These are phyloP conservation scores for Coecobrya sp. DNA, from an alignment of 2,888 invertebrate genomes.

Conservation along the genomic window DNA sequence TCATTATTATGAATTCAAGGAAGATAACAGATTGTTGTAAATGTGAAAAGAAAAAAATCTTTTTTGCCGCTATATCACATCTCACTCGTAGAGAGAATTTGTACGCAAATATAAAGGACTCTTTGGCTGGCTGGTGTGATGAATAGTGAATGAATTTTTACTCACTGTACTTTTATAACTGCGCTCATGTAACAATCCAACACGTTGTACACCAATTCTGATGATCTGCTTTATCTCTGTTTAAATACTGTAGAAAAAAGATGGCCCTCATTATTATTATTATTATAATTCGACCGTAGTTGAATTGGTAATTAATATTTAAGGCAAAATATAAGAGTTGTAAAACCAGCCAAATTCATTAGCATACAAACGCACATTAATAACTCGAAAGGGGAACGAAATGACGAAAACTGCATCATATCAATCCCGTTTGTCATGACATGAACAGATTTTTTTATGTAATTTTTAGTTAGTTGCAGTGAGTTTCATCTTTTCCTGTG, in stretches of 20 bases:
- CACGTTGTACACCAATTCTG: no score
- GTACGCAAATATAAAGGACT: background rate
- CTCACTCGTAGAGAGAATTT: background rate
- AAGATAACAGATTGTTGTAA: constrained; percentile 65
- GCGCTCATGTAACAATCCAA: background rate
- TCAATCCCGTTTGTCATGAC: background rate
- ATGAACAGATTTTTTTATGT: background rate
- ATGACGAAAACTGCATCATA: constrained; percentile 13
- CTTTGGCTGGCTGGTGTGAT: background rate
- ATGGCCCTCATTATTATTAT: background rate
- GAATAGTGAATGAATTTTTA: background rate
- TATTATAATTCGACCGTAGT: constrained; percentile 12
- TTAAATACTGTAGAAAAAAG: background rate
- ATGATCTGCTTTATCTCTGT: background rate
- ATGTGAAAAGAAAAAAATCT: background rate
- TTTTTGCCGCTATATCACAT: background rate
- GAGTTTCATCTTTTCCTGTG: background rate
- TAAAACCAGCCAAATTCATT: constrained; percentile 44
- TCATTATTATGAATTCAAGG: constrained; percentile 74
- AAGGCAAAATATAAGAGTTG: background rate
- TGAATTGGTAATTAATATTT: constrained; percentile 41
- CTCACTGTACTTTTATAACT: background rate
- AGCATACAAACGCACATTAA: constrained; percentile 26
- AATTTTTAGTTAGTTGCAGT: constrained; percentile 31
- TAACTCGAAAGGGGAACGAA: background rate